Percentiles rank a stretch among this genome's conserved stretches.
Conservation (phyloP, 2,888 invertebrate species). For the Athalia cordata region DNA sequence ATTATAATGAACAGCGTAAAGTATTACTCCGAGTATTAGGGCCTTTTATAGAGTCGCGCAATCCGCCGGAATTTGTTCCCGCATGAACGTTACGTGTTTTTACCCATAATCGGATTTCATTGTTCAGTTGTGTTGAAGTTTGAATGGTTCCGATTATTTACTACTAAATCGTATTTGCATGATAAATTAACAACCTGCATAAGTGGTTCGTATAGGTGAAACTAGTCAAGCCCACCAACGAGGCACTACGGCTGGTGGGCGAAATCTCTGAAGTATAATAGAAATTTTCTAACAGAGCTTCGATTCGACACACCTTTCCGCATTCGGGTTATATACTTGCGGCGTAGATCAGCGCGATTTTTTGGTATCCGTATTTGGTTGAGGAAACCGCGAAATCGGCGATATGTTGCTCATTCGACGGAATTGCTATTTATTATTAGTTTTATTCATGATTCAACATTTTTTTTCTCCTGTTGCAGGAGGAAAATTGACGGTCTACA, state of each 20-base stretch:
- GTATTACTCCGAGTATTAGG: too few species aligned
- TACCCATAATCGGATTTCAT: too few species aligned
- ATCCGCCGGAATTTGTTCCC: background rate
- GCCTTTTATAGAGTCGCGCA: background rate
- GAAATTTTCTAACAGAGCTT: conserved; percentile 28
- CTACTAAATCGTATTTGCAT: background rate
- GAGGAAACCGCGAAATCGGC: too few species aligned
- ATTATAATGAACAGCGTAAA: too few species aligned
- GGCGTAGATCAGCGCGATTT: background rate
- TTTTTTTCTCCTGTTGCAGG: too few species aligned
- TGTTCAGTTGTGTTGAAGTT: background rate
- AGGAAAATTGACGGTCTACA: too few species aligned
- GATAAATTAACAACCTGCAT: background rate
- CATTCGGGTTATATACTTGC: background rate
- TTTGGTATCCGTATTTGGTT: background rate
- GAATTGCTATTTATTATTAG: too few species aligned
- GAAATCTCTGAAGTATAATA: conserved; percentile 11
- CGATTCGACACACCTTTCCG: conserved; percentile 26
- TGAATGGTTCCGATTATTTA: background rate
- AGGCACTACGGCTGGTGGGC: conserved; percentile 24
- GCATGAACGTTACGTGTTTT: background rate
- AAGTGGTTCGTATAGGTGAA: background rate
- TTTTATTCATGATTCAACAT: too few species aligned
- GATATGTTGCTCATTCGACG: too few species aligned
- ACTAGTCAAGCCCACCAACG: conserved; percentile 18